A percentile compares a stretch with the other conserved stretches of the same genome.
phyloP scores from a whole-genome alignment of 2,888 invertebrate species.

The Lycia hirtaria region DNA sequence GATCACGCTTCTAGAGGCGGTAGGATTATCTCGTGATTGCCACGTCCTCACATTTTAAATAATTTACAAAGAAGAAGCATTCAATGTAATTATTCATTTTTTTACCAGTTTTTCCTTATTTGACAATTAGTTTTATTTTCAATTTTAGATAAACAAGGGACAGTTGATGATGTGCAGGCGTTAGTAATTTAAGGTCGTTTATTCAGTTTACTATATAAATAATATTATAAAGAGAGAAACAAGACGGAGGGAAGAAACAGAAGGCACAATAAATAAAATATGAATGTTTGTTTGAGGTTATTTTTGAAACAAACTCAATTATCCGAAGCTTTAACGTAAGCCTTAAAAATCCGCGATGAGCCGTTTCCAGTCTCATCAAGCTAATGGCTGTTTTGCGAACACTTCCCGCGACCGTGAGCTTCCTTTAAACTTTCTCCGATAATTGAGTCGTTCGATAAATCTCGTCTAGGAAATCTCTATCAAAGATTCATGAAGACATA shows the following conservation, averaged over 20 bases:
- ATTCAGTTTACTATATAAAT: too few species aligned
- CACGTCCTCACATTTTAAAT: background rate
- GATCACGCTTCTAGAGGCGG: background rate
- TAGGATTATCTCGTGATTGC: background rate
- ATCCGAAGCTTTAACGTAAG: background rate
- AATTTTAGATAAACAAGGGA: too few species aligned
- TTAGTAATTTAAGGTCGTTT: too few species aligned
- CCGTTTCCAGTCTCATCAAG: constrained; percentile 3
- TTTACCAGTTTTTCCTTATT: too few species aligned
- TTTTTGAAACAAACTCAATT: background rate
- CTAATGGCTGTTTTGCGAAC: constrained; percentile 18
- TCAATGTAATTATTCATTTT: too few species aligned
- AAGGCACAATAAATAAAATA: too few species aligned
- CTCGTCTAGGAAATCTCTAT: constrained; percentile 19
- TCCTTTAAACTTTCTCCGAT: constrained; percentile 16
- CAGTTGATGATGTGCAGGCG: too few species aligned
- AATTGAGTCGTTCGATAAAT: constrained; percentile 24
- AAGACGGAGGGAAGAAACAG: too few species aligned
- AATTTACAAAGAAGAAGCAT: too few species aligned
- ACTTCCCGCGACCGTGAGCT: constrained; percentile 2
- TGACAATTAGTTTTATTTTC: too few species aligned
- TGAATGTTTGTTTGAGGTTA: background rate
- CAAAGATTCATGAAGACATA: constrained; percentile 4
- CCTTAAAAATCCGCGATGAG: constrained; percentile 3
- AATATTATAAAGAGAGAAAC: too few species aligned